phyloP scores from a whole-genome alignment of 2,888 invertebrate species.

The Apodemia duryi region DNA sequence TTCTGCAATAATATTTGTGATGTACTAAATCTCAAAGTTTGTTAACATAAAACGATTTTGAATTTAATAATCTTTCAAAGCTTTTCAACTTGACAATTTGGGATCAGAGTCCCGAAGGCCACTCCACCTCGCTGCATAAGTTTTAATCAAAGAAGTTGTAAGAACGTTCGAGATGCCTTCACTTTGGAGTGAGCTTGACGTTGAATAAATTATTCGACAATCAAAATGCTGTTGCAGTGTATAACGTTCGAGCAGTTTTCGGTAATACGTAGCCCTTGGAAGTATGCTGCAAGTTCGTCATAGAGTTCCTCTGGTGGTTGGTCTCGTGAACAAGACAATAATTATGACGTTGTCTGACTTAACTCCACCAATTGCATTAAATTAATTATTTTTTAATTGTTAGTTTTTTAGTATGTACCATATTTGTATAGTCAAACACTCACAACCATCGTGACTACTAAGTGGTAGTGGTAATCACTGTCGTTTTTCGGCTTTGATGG shows the following conservation, averaged over 20 bases:
- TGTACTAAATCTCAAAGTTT: neutral
- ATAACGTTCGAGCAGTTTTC: neutral
- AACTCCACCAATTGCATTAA: no score
- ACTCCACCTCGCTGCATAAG: conserved; percentile 44
- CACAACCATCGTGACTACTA: no score
- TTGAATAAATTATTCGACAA: conserved; percentile 8
- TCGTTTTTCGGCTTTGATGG: no score
- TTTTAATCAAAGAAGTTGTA: conserved; percentile 64
- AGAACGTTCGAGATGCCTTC: conserved; percentile 22
- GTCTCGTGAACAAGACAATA: no score
- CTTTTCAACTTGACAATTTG: conserved; percentile 11
- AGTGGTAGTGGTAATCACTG: no score
- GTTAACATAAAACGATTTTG: neutral
- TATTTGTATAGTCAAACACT: no score
- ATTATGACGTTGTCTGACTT: no score
- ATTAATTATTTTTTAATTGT: no score
- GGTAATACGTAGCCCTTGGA: neutral
- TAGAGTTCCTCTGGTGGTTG: no score
- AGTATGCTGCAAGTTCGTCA: no score
- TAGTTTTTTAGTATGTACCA: no score
- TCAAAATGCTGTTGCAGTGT: neutral
- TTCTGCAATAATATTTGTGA: neutral
- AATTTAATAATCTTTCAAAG: conserved; percentile 14
- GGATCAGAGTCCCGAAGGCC: conserved; percentile 6
- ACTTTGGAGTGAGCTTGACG: neutral